phyloP scores from a whole-genome alignment of 2,888 invertebrate genomes.

The Hedya salicella region DNA sequence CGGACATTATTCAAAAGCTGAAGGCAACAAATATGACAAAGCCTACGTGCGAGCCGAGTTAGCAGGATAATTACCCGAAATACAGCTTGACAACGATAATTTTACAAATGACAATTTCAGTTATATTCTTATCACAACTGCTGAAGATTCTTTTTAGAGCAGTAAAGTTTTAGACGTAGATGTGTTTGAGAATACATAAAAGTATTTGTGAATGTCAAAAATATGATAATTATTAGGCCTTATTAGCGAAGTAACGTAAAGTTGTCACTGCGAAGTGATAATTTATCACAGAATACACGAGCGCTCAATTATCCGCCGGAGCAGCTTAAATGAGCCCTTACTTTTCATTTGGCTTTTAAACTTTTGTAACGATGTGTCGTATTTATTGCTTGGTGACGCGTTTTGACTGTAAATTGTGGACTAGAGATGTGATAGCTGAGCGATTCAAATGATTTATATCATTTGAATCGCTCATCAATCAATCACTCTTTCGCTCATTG shows the following conservation, averaged over 20 bases:
- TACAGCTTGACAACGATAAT: conserved; percentile 26
- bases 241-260: conserved; percentile 42
- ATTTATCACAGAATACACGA: conserved; percentile 27
- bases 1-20: conserved; percentile 40
- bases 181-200: conserved; percentile 20
- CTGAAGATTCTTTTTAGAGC: conserved; percentile 20
- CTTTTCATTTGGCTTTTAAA: conserved; percentile 24
- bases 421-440: too few species aligned
- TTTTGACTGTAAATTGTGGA: too few species aligned
- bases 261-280: conserved; percentile 32
- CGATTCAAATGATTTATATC: too few species aligned
- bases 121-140: neutral
- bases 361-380: conserved; percentile 34
- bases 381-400: conserved; percentile 1
- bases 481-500: too few species aligned
- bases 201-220: conserved; percentile 37
- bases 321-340: conserved; percentile 34
- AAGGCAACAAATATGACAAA: conserved; percentile 30
- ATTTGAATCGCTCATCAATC: too few species aligned
- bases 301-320: conserved; percentile 4
- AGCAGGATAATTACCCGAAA: conserved; percentile 36
- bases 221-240: conserved; percentile 39
- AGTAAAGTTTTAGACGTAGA: neutral
- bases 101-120: conserved; percentile 2
- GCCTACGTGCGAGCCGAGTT: conserved; percentile 29